phyloP scores from a whole-genome alignment of 2,888 invertebrate species.

The Glyphotaelius pellucidus region DNA sequence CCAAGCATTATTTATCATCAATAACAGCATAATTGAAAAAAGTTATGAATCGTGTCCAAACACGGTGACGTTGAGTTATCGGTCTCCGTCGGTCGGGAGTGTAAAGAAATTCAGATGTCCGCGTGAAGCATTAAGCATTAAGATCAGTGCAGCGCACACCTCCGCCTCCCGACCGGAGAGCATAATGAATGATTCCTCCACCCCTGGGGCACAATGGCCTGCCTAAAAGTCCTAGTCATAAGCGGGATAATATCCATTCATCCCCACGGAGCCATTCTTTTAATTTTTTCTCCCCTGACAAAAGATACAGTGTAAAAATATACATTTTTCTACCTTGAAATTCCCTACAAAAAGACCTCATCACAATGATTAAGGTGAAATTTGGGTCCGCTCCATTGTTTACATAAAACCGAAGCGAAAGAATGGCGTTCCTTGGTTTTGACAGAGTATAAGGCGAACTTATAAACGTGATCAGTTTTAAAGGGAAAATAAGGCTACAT shows the following conservation, averaged over 20 bases:
- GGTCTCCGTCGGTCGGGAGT: neutral
- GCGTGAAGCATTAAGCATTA: constrained; percentile 16
- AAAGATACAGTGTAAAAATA: constrained; percentile 64
- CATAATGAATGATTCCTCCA: constrained; percentile 60
- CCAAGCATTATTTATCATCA: constrained; percentile 9
- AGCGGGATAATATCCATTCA: constrained; percentile 62
- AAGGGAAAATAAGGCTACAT: neutral
- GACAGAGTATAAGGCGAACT: constrained; percentile 35
- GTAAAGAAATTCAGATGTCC: constrained; percentile 38
- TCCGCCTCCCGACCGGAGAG: constrained; percentile 7
- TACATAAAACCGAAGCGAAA: constrained; percentile 63
- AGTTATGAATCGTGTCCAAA: constrained; percentile 37
- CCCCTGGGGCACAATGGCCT: constrained; percentile 54
- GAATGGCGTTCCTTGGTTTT: constrained; percentile 55
- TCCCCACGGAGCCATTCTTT: constrained; percentile 61
- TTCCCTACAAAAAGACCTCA: constrained; percentile 62
- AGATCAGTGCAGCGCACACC: constrained; percentile 32
- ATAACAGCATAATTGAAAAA: constrained; percentile 34
- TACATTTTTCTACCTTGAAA: constrained; percentile 64
- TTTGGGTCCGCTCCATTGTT: constrained; percentile 63
- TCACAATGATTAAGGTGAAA: constrained; percentile 66
- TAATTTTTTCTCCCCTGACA: constrained; percentile 62
- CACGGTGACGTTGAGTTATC: constrained; percentile 38
- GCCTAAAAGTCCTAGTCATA: constrained; percentile 53
- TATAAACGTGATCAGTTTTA: constrained; percentile 31